These are phyloP conservation scores for Solea solea DNA, from an alignment of 2,113 vertebrate genomes.

Conservation along the genomic window DNA sequence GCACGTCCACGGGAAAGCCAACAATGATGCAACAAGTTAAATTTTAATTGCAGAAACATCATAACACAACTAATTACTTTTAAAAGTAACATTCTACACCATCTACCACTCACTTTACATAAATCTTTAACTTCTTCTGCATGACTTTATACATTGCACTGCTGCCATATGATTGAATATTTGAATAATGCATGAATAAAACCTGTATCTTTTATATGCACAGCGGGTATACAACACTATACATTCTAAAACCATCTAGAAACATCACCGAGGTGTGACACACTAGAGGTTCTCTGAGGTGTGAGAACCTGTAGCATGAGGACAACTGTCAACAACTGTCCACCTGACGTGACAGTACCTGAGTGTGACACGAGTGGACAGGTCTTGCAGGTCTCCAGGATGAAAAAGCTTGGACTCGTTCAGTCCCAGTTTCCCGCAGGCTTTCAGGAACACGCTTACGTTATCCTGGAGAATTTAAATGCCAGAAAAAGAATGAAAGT, in stretches of 20 bases:
- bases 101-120: too few species aligned
- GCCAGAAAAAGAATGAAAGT: slow-evolving; percentile 32
- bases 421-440: slow-evolving; percentile 92
- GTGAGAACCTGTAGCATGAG: background rate
- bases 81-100: too few species aligned
- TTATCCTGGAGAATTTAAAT: slow-evolving; percentile 89
- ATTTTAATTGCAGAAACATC: too few species aligned
- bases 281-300: background rate
- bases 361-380: slow-evolving; percentile 94
- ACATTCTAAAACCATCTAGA: too few species aligned
- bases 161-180: too few species aligned
- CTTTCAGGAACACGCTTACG: slow-evolving; percentile 95
- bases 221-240: too few species aligned
- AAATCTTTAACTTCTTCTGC: background rate
- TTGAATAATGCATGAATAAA: too few species aligned
- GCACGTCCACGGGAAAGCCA: too few species aligned
- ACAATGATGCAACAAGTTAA: too few species aligned
- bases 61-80: too few species aligned
- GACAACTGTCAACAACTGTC: background rate
- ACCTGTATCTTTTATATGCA: too few species aligned
- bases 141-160: background rate
- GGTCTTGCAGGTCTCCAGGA: slow-evolving; percentile 96
- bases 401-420: slow-evolving; percentile 98
- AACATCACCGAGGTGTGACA: too few species aligned
- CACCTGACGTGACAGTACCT: slow-evolving; percentile 76